These are phyloP conservation scores for Hemibagrus wyckioides DNA, from an alignment of 2,113 vertebrate genomes.

Conservation along the genomic window DNA sequence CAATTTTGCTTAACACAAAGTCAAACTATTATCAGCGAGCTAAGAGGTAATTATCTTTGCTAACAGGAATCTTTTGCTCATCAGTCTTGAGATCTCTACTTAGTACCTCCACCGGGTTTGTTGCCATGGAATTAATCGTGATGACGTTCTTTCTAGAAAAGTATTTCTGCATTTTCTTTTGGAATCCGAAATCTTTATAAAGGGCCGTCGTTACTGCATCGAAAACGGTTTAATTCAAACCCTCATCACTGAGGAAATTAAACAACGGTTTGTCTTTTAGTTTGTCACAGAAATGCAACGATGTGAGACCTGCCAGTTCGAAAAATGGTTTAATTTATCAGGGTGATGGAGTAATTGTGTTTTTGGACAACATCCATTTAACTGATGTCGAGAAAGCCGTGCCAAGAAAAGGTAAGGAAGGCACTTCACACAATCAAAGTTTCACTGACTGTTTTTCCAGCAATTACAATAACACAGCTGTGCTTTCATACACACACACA, in stretches of 20 bases:
- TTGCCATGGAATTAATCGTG: conserved; percentile 17
- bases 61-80: conserved; percentile 13
- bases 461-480: conserved; percentile 3
- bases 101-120: not conserved
- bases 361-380: conserved; percentile 35
- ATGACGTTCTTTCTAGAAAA: conserved; percentile 3
- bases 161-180: conserved; percentile 5
- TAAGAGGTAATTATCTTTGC: conserved; percentile 22
- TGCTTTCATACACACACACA: not conserved
- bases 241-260: conserved; percentile 5
- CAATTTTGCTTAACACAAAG: not conserved
- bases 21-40: not conserved
- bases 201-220: conserved; percentile 28
- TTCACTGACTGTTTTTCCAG: not conserved
- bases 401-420: not conserved
- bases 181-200: not conserved
- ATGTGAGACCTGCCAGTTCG: not conserved
- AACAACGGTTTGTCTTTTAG: conserved; percentile 20
- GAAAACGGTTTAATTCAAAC: conserved; percentile 5
- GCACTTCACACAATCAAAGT: conserved; percentile 11
- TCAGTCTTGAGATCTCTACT: conserved; percentile 1
- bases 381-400: conserved; percentile 8
- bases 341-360: conserved; percentile 35
- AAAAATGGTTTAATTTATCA: conserved; percentile 44
- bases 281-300: not conserved